Base-by-base conservation (phyloP, 2,797 vertebrate genomes). In the Cossypha polioptera region DNA sequence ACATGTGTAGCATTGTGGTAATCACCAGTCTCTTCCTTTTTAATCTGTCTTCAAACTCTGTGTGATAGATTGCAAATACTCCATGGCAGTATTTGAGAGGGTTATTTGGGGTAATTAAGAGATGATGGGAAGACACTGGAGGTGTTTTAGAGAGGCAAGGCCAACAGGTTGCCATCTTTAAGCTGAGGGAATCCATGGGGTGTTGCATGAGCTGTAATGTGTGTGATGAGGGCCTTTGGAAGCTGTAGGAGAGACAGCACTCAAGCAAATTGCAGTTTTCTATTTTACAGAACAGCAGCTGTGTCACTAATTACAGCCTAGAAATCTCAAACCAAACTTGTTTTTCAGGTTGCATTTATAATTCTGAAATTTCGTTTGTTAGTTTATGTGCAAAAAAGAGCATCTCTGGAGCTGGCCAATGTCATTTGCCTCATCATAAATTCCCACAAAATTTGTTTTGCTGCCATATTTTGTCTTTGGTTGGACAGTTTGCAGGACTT, bases 261-360 rank as follows among this genome's bases (percentile, higher is more conserved):
- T 58, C n/a, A 63, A 65, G 45, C 40, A 90, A 71, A 48, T 19
- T 20, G 61, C 13, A 7, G 6, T 33, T 89, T 89, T 72, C 62
- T 57, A 18, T 66, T 91, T 89, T 81, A 42, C 17, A 59, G 69
- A 86, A 63, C 12, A 82, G 2, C 50, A 82, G 35, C 54, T 89
- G 31, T 42, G 50, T n/a, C 82, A 35, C 77, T 82, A 78, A 78
- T 86, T 74, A 67, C 21, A 84, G n/a, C 26, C 51, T 62, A 67
- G 51, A 85, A 92, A 58, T 50, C 43, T 89, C 66, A 91, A 68
- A 50, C 15, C 17, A 11, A 69, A 7, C 11, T 71, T 71, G 22
- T 61, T 78, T 78, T 92, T 87, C 35, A 43, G 35, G 25, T 58
- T 84, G 35, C 35, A 45, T 78, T 81, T 91, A 16, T 28, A 72